Evolutionary conservation across 2,888 invertebrate species (phyloP).

Genomic region (Pogonocherus hispidulus): DNA sequence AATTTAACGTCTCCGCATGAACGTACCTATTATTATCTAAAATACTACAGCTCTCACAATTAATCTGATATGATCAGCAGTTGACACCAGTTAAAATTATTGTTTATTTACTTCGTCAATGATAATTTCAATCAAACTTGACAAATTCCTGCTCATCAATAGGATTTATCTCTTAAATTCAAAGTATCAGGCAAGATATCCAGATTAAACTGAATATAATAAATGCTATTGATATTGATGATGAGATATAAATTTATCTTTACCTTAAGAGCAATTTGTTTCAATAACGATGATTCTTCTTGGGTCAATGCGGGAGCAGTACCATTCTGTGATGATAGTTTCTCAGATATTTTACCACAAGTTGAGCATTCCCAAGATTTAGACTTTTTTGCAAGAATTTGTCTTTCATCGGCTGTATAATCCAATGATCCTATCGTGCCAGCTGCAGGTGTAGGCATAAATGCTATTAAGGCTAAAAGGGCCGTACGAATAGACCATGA

Average conservation of each 20-base stretch:
- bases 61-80: no score
- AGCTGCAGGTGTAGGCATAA: conserved; percentile 92
- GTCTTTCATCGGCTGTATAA: conserved; percentile 88
- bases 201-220: no score
- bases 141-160: neutral
- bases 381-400: conserved; percentile 82
- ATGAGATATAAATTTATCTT: conserved; percentile 1
- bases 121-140: neutral
- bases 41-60: no score
- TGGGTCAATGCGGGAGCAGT: conserved; percentile 65
- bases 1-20: no score
- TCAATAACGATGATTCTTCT: conserved; percentile 71
- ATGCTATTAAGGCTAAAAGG: conserved; percentile 90
- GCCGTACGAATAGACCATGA: conserved; percentile 97
- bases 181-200: no score
- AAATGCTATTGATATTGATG: no score
- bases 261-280: conserved; percentile 72
- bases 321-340: conserved; percentile 67
- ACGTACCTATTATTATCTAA: no score
- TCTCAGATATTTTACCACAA: conserved; percentile 74
- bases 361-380: conserved; percentile 75
- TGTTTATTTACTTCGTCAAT: conserved; percentile 4
- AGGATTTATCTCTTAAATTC: neutral
- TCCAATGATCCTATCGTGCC: conserved; percentile 94
- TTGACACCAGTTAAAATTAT: no score